Evolutionary conservation across 2,888 invertebrate species (phyloP), one percentile per base, ranked within the genome.

Genomic region (Agriopis leucophaearia): DNA sequence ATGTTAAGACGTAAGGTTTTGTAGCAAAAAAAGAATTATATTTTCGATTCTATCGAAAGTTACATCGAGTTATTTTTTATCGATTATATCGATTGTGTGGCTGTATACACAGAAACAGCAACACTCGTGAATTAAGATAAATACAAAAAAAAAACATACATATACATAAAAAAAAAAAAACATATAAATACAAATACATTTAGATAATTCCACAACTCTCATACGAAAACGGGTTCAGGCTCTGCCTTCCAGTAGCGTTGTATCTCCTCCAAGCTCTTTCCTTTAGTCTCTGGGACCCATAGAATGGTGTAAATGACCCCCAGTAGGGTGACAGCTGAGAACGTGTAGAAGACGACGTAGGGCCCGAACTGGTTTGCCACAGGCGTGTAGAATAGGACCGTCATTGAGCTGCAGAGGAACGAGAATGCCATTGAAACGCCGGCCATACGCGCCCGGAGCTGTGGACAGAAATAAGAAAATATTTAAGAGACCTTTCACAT

Each of bases 251-350:
- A 90, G 71, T 81, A 84, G 52, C 74, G 78, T 36, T 85, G 83
- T 57, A 94, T 94, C 16, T 88, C 80, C 35, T 88, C 82, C 48
- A 94, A 78, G 40, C 83, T 87, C 75, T 90, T 91, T 1, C 92
- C 94, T 65, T 89, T 94, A 0, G 94, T 94, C 78, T 94, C 94
- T 0, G 94, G 94, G 1, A 94, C 90, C 74, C 84, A 89, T 0
- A 91, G 71, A 1, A 90, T 66, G 0, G 91, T 89, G 73, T 93
- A 93, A 0, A 93, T 6, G 0, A 87, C 85, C 0, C 93, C 89
- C 8, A 85, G 78, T 0, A 90, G 52, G 0, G 90, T 89, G 1
- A 91, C 87, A 0, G 81, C 81, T 0, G 89, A 84, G 76, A 92
- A 94, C 0, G 81, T 81, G 73, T 89, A 91, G 77, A 94, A 94